These are phyloP conservation scores for Medauroidea extradentata DNA, from an alignment of 1,140 invertebrate genomes.

Conservation along the genomic window DNA sequence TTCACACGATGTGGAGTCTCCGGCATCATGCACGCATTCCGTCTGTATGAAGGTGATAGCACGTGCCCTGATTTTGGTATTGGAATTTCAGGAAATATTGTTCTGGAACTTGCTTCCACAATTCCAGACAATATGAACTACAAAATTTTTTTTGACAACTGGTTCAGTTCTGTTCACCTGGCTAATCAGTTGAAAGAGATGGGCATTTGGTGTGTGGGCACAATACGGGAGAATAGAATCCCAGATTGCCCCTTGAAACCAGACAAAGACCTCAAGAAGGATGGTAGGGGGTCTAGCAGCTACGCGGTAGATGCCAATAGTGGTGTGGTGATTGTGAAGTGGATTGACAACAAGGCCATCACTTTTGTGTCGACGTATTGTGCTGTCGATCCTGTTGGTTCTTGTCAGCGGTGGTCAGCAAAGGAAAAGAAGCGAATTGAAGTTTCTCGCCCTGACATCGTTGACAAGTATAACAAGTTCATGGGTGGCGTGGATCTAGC, in stretches of 20 bases:
- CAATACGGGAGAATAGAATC: not conserved
- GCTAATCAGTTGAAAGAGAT: not conserved
- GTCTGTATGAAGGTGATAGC: constrained; percentile 19
- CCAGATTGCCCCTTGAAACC: constrained; percentile 12
- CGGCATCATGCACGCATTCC: constrained; percentile 25
- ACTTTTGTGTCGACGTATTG: constrained; percentile 40
- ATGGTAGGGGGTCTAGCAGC: constrained; percentile 31
- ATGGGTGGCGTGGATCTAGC: constrained; percentile 38
- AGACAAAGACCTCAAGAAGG: constrained; percentile 38
- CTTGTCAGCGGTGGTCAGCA: constrained; percentile 33
- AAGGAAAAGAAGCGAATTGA: constrained; percentile 29
- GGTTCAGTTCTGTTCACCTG: constrained; percentile 4
- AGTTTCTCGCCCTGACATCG: constrained; percentile 38
- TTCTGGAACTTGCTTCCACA: not conserved
- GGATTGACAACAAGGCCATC: constrained; percentile 45
- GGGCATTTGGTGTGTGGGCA: not conserved
- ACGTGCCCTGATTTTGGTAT: not conserved
- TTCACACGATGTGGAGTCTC: constrained; percentile 18
- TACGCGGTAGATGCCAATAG: constrained; percentile 16
- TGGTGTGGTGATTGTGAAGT: constrained; percentile 35
- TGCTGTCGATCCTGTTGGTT: constrained; percentile 30
- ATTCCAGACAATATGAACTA: not conserved
- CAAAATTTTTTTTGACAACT: constrained; percentile 9
- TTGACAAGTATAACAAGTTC: constrained; percentile 41
- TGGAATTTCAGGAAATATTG: constrained; percentile 3